Base-by-base conservation (phyloP, 2,888 invertebrate species). In the Drosophila setosimentum region DNA sequence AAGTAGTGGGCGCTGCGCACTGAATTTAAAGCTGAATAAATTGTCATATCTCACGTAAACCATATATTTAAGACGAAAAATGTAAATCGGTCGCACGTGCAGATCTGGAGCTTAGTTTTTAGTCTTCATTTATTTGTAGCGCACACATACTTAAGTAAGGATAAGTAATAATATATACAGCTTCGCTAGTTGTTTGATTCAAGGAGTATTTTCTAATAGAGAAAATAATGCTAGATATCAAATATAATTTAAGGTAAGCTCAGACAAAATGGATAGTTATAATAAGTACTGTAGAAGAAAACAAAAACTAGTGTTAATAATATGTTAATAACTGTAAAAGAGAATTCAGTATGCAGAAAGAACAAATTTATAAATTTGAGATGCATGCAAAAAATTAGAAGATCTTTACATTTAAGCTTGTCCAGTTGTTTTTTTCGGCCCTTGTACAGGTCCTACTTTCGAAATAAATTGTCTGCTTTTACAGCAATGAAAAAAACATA, bases 1-100 rank as follows among this genome's bases (percentile, higher is more conserved):
- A 10, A 62, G 10, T 13, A 16, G 69, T 73, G 58, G 64, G 59
- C n/a, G 61, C 54, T 51, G 11, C 18, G 13, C 24, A 18, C 11
- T 57, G 27, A 16, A 11, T 30, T 49, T 30, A 42, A 42, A 55
- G 37, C 37, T 30, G n/a, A 24, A n/a, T 16, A 27, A 27, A 42
- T 33, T 37, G 13, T 16, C 48, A 53, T 18, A 42, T 24, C 7
- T 8, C 18, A 16, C 27, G 29, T 18, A 21, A 42, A 27, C 0
- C 18, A 16, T 16, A n/a, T 8, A 49, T 32, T 21, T 51, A 18
- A 18, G 1, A 16, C 3, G 3, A 11, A 0, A 7, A 11, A 35
- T 54, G 24, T n/a, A 35, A 24, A 18, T 35, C 11, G 35, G 16
- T 1, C 27, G 35, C 27, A 8, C 21, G 53, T 54, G 24, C 18